phyloP scores from a whole-genome alignment of 2,888 invertebrate genomes.

The Macaria liturata region DNA sequence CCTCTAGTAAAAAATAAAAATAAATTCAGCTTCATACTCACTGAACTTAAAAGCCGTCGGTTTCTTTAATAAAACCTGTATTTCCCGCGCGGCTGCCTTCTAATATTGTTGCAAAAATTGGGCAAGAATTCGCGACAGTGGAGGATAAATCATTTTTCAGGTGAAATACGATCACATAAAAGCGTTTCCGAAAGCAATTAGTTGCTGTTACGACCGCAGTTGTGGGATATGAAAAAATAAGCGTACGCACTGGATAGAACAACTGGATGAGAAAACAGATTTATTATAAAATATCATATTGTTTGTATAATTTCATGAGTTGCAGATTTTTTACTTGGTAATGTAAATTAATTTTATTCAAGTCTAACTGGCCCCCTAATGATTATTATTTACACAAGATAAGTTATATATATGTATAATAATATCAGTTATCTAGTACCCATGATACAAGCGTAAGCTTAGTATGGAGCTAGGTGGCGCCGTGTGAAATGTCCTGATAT shows the following conservation, averaged over 20 bases:
- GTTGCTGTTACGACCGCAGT: constrained; percentile 74
- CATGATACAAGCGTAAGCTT: too few species aligned
- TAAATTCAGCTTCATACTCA: constrained; percentile 20
- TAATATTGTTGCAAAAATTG: constrained; percentile 51
- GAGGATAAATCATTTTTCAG: constrained; percentile 77
- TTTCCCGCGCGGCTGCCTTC: constrained; percentile 29
- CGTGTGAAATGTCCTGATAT: too few species aligned
- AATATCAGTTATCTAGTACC: too few species aligned
- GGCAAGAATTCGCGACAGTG: constrained; percentile 61
- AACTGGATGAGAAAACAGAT: constrained; percentile 25
- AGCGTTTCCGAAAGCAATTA: constrained; percentile 82
- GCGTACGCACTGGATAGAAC: constrained; percentile 40
- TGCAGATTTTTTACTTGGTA: too few species aligned
- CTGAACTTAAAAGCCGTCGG: constrained; percentile 17
- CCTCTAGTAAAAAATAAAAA: neutral
- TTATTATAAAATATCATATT: too few species aligned
- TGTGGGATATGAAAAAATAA: constrained; percentile 64
- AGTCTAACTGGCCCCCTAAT: too few species aligned
- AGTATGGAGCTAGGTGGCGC: too few species aligned
- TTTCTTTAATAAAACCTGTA: constrained; percentile 30
- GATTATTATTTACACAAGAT: too few species aligned
- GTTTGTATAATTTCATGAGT: too few species aligned
- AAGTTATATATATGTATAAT: too few species aligned
- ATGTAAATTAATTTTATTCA: too few species aligned
- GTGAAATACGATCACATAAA: constrained; percentile 80